Evolutionary conservation across 2,888 invertebrate genomes (phyloP).

Genomic region (Rapana venosa): DNA sequence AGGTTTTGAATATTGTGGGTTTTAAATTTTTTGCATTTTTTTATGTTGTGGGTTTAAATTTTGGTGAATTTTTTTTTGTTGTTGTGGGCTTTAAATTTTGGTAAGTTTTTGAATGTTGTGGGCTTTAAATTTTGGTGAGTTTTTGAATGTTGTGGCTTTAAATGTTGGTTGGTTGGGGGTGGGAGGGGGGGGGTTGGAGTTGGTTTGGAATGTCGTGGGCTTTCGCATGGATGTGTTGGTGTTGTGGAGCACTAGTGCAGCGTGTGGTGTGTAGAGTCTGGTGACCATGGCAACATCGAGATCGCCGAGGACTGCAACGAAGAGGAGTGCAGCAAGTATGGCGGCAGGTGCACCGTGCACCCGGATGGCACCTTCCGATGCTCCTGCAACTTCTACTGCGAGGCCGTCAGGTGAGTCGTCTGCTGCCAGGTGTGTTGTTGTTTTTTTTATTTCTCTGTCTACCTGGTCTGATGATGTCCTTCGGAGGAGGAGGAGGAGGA

Average conservation of each 20-base stretch:
- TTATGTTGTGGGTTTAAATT: too few relatives aligned
- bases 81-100: neutral
- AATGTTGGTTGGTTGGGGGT: neutral
- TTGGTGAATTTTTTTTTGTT: neutral
- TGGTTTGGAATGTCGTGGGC: neutral
- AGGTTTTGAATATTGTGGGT: too few relatives aligned
- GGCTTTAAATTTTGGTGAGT: too few relatives aligned
- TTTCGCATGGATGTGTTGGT: neutral
- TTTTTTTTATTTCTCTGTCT: too few relatives aligned
- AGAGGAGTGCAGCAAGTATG: slow-evolving; percentile 82
- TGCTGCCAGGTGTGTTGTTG: neutral
- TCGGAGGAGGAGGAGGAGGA: neutral
- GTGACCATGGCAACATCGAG: neutral
- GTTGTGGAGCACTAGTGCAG: neutral
- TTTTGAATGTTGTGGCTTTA: neutral
- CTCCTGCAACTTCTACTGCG: slow-evolving; percentile 89
- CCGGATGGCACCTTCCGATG: slow-evolving; percentile 87
- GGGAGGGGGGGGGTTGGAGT: neutral
- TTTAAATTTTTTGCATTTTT: too few relatives aligned
- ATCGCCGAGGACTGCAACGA: slow-evolving; percentile 72
- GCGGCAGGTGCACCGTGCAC: slow-evolving; percentile 80
- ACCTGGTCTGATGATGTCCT: neutral
- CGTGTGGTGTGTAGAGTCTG: neutral
- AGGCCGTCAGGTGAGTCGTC: slow-evolving; percentile 74
- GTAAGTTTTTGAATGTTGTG: too few relatives aligned